Conservation (phyloP, 2,797 vertebrate species). For the Etheostoma perlongum region DNA sequence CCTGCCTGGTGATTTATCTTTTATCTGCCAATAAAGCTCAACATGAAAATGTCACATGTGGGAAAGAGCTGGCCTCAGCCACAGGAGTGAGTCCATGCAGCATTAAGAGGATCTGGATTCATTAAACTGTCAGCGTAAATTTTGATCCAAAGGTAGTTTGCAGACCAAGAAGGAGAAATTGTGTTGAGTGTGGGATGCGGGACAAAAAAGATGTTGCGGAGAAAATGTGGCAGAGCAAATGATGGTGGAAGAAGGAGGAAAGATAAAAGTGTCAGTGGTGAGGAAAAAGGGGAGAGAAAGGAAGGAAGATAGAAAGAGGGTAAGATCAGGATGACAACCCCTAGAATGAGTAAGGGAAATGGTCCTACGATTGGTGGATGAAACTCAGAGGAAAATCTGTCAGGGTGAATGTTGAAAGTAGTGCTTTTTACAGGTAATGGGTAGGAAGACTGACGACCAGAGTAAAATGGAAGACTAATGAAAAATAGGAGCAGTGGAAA, state of each 20-base stretch:
- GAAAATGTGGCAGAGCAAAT: constrained; percentile 17
- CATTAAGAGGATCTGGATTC: constrained; percentile 80
- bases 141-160: constrained; percentile 73
- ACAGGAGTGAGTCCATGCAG: constrained; percentile 63
- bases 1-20: constrained; percentile 78
- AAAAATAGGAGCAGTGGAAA: constrained; percentile 35
- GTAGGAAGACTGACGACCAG: constrained; percentile 24
- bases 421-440: constrained; percentile 45
- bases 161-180: constrained; percentile 42
- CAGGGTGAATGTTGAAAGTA: constrained; percentile 63
- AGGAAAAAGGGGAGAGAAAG: constrained; percentile 24
- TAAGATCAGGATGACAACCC: constrained; percentile 51
- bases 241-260: constrained; percentile 28
- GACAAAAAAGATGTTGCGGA: constrained; percentile 20
- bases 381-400: constrained; percentile 62
- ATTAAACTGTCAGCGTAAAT: constrained; percentile 85
- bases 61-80: constrained; percentile 69
- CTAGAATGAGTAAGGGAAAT: constrained; percentile 66
- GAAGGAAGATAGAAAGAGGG: constrained; percentile 58
- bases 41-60: constrained; percentile 83
- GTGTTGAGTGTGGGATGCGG: constrained; percentile 13
- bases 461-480: constrained; percentile 48
- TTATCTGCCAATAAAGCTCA: constrained; percentile 78
- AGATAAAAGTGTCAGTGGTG: constrained; percentile 44
- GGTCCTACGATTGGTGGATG: constrained; percentile 47